phyloP scores from a whole-genome alignment of 2,888 invertebrate species.

The Pterobdella sp. region DNA sequence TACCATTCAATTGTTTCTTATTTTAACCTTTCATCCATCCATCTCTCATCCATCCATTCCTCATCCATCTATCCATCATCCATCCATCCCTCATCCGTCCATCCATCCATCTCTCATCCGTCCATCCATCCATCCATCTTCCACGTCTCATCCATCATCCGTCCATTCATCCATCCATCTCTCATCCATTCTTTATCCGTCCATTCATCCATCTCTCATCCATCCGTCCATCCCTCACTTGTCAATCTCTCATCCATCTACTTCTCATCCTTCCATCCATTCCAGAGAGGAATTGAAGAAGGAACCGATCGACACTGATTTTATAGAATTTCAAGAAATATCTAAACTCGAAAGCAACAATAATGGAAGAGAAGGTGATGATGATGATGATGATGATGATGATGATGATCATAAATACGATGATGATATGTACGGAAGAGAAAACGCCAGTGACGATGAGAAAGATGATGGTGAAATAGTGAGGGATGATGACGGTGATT shows the following conservation, averaged over 20 bases:
- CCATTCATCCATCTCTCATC: not conserved
- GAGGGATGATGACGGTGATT: slow-evolving; percentile 7
- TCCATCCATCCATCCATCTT: not conserved
- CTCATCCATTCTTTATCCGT: not conserved
- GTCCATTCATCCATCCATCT: not conserved
- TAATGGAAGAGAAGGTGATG: not conserved
- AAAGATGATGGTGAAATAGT: not conserved
- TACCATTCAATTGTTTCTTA: too few species aligned
- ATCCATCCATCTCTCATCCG: too few species aligned
- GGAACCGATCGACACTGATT: slow-evolving; percentile 17
- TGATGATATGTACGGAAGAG: not conserved
- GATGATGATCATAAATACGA: too few species aligned
- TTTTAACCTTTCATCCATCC: too few species aligned
- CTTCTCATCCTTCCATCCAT: not conserved
- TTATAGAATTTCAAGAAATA: not conserved
- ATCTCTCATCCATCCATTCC: too few species aligned
- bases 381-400: slow-evolving; percentile 3
- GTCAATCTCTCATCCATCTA: not conserved
- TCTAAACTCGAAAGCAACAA: not conserved
- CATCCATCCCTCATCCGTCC: too few species aligned
- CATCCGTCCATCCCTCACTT: too few species aligned
- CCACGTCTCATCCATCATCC: not conserved
- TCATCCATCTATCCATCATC: too few species aligned
- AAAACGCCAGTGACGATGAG: not conserved
- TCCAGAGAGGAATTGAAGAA: slow-evolving; percentile 8